Conservation (phyloP, 1,140 invertebrate species). For the Littorina saxatilis region DNA sequence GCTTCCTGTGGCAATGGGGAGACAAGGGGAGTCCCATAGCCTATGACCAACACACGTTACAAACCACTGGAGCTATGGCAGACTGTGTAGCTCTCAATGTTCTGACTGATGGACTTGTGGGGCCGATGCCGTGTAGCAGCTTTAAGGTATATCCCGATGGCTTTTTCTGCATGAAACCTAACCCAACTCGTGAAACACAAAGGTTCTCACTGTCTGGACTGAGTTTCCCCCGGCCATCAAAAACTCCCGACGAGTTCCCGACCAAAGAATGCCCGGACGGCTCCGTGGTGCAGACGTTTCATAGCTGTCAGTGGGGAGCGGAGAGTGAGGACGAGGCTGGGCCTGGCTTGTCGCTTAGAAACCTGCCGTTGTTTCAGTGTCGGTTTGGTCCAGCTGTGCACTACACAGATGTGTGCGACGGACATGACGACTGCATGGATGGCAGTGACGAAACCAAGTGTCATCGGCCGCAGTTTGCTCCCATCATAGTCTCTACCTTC, state of each 20-base stretch:
- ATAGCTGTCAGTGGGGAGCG: background rate
- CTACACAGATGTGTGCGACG: conserved; percentile 38
- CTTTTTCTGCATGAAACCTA: background rate
- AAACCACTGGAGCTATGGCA: background rate
- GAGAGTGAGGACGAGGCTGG: background rate
- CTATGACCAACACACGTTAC: background rate
- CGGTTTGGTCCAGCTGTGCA: background rate
- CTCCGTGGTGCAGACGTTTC: conserved; percentile 12
- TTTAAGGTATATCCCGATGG: background rate
- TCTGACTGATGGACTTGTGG: background rate
- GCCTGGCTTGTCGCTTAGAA: background rate
- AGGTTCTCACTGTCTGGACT: too few species aligned
- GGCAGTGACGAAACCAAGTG: conserved; percentile 36
- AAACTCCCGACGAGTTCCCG: background rate
- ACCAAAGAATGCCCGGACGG: background rate
- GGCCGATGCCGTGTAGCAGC: too few species aligned
- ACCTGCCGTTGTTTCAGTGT: conserved; percentile 5
- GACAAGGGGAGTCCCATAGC: background rate
- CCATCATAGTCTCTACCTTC: background rate
- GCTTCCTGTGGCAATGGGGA: conserved; percentile 29
- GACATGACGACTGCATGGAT: conserved; percentile 27
- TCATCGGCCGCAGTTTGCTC: background rate
- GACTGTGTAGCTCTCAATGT: background rate
- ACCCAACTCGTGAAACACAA: background rate
- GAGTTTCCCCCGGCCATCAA: background rate